A percentile compares a stretch with the other conserved stretches of the same genome.
Evolutionary conservation across 1,140 invertebrate genomes (phyloP).

Genomic region (Dendroctonus ponderosae): DNA sequence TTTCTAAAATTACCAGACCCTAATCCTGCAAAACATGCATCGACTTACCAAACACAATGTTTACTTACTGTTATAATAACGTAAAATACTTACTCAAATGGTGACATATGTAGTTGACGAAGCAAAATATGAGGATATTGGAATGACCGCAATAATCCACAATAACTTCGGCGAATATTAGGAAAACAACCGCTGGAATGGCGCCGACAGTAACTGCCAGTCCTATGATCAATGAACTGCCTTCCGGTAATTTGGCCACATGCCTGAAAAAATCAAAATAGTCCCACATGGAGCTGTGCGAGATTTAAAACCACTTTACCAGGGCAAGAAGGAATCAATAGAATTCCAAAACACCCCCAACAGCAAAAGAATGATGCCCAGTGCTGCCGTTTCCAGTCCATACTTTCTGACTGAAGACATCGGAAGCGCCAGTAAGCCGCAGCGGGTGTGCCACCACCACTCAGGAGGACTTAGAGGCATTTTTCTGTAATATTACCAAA

Average conservation of each 20-base stretch:
- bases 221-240: slow-evolving; percentile 62
- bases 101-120: slow-evolving; percentile 74
- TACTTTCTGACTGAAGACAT: slow-evolving; percentile 72
- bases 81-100: slow-evolving; percentile 58
- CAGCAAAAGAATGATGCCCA: slow-evolving; percentile 67
- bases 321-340: slow-evolving; percentile 72
- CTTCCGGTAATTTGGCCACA: slow-evolving; percentile 56
- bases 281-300: background rate
- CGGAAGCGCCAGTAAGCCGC: slow-evolving; percentile 69
- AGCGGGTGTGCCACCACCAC: slow-evolving; percentile 79
- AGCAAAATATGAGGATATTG: slow-evolving; percentile 77
- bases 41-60: no score
- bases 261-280: slow-evolving; percentile 53
- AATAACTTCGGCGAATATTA: slow-evolving; percentile 76
- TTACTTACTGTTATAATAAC: no score
- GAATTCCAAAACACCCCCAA: slow-evolving; percentile 76
- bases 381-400: slow-evolving; percentile 65
- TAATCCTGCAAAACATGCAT: no score
- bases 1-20: background rate
- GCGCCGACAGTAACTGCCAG: slow-evolving; percentile 65
- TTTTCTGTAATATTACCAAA: slow-evolving; percentile 48
- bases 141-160: slow-evolving; percentile 83
- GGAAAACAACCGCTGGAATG: slow-evolving; percentile 66
- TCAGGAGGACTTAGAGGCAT: slow-evolving; percentile 76
- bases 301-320: slow-evolving; percentile 48